Evolutionary conservation across 1,140 invertebrate genomes (phyloP), one percentile per base, ranked within the genome.

Genomic region (Sminthurinus signatus): DNA sequence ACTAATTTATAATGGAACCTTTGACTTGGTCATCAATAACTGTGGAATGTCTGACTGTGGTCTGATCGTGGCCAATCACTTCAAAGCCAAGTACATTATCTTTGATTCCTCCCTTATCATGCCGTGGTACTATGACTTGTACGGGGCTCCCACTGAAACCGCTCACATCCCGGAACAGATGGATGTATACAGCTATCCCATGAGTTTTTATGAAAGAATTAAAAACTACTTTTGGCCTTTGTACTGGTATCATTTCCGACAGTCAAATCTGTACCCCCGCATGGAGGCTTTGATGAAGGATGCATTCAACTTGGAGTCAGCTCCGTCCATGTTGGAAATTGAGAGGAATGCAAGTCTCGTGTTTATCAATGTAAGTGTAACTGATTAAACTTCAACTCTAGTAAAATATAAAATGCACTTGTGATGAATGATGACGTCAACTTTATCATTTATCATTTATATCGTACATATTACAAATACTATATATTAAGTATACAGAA

Each of bases 1-100:
- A 17, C 25, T 64, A 3, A 50, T 64, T 31, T 42, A 39, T 4
- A 29, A 51, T 25, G 15, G 36, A 29, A 59, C 56, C 21, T 67
- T 67, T 54, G 65, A 67, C 28, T 46, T 67, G 15, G 60, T 67
- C 15, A 36, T 67, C n/a, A 44, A 59, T 17, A 57, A 63, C 31
- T 55, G 60, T 21, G 61, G 39, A 14, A 27, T 60, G 10, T 36
- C 60, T 28, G 65, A 67, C 31, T 63, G 65, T 71, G 81, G 84
- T 21, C 72, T 88, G 12, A 86, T 86, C 0, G 74, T 88, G 36
- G 81, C 85, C 0, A 79, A 88, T 68, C 79, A 80, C 19, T 81
- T 84, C 64, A 81, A 83, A 63, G 81, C 84, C 1, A 68, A 68
- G 32, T 50, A 54, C 2, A 62, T 68, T 27, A 27, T 64, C 2